Conservation (phyloP, 1,140 invertebrate species). For the Venturia canescens region DNA sequence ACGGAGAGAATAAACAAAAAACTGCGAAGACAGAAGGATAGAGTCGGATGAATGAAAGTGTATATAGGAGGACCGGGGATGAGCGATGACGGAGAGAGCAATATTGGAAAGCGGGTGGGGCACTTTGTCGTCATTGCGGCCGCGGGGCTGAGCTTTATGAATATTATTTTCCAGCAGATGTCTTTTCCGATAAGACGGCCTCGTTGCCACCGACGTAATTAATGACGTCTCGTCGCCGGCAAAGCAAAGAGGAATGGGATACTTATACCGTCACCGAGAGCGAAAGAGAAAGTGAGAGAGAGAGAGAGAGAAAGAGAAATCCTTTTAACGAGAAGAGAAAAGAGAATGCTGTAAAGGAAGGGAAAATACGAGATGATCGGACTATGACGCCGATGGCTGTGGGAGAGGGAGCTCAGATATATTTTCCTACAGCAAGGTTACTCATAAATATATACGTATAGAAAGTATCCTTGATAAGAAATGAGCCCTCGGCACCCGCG, state of each 20-base stretch:
- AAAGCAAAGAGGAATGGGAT: conserved; percentile 56
- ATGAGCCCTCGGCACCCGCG: conserved; percentile 7
- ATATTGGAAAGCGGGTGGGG: conserved; percentile 13
- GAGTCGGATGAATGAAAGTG: background rate
- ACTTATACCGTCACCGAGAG: conserved; percentile 46
- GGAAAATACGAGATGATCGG: conserved; percentile 37
- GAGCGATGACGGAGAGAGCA: background rate
- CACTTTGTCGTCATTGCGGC: conserved; percentile 27
- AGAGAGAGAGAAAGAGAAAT: conserved; percentile 45
- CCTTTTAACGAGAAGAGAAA: conserved; percentile 1
- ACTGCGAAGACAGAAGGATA: conserved; percentile 23
- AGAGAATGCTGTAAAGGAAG: conserved; percentile 30
- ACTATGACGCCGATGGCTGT: conserved; percentile 29
- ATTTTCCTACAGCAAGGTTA: background rate
- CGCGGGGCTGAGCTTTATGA: conserved; percentile 70
- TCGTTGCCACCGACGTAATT: conserved; percentile 71
- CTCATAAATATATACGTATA: background rate
- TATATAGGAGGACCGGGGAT: background rate
- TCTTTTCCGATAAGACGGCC: conserved; percentile 73
- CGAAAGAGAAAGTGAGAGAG: conserved; percentile 32
- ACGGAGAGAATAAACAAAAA: conserved; percentile 1
- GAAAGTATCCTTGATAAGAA: conserved; percentile 20
- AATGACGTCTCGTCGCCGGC: conserved; percentile 68
- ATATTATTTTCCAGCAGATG: conserved; percentile 78
- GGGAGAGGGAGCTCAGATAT: conserved; percentile 13